These are phyloP conservation scores for Megaceryle alcyon DNA, from an alignment of 2,797 vertebrate genomes.

Conservation along the genomic window DNA sequence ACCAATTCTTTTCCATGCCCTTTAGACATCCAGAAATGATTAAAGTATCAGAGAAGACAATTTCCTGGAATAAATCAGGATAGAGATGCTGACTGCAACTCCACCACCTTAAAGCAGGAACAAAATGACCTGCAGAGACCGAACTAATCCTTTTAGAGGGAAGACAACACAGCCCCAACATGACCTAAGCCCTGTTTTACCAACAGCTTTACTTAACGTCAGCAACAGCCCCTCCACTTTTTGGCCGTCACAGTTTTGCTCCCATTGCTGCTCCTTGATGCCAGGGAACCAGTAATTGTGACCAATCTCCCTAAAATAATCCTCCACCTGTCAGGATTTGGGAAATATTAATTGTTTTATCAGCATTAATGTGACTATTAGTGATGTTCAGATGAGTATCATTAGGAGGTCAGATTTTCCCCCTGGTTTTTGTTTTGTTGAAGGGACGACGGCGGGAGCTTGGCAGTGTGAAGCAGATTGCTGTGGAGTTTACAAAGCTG, in stretches of 20 bases:
- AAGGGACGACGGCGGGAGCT: not conserved
- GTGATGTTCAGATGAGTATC: not conserved
- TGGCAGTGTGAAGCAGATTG: not conserved
- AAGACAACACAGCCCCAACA: not conserved
- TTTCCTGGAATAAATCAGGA: not conserved
- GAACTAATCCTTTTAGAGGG: not conserved
- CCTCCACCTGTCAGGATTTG: not conserved
- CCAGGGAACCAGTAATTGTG: not conserved
- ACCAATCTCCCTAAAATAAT: not conserved
- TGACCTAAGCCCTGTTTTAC: not conserved
- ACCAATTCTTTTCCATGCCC: not conserved
- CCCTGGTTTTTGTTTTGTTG: not conserved
- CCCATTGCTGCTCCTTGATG: not conserved
- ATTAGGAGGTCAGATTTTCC: not conserved
- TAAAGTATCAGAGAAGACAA: not conserved
- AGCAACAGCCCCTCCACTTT: not conserved
- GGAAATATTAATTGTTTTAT: not conserved
- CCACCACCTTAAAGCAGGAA: not conserved
- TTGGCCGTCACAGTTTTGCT: not conserved
- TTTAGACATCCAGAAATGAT: not conserved
- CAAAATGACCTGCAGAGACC: not conserved
- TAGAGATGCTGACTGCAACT: not conserved
- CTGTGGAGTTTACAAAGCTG: not conserved
- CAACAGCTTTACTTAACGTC: too few relatives aligned
- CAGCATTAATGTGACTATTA: not conserved